Evolutionary conservation across 2,888 invertebrate genomes (phyloP).

Genomic region (Endomychus coccineus): DNA sequence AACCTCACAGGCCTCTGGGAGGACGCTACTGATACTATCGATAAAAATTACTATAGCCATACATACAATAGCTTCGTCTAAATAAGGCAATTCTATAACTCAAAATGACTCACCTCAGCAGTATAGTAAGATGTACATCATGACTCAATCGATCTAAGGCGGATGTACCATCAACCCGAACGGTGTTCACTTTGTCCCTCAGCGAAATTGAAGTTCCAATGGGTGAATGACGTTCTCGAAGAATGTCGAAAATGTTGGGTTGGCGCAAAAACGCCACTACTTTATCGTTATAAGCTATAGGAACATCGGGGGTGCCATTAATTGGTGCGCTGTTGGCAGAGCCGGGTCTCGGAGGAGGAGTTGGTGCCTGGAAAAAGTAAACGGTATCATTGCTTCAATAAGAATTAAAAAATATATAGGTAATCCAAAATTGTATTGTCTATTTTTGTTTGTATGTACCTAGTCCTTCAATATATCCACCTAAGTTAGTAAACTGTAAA

Average conservation of each 20-base stretch:
- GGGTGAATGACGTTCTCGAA: constrained; percentile 73
- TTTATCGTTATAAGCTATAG: constrained; percentile 91
- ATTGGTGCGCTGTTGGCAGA: constrained; percentile 37
- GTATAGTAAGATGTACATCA: constrained; percentile 87
- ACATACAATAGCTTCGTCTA: too few species aligned
- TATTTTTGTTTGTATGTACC: too few species aligned
- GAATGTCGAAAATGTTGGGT: constrained; percentile 86
- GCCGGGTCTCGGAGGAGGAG: constrained; percentile 67
- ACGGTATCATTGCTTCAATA: constrained; percentile 1
- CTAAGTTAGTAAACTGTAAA: too few species aligned
- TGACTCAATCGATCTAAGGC: constrained; percentile 82
- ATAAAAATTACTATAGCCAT: too few species aligned
- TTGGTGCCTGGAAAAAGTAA: constrained; percentile 53
- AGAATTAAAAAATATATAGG: too few species aligned
- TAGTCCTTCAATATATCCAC: too few species aligned
- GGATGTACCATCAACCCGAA: constrained; percentile 80
- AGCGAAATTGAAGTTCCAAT: constrained; percentile 64
- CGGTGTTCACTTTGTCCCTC: constrained; percentile 79
- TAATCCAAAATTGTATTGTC: too few species aligned
- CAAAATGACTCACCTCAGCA: constrained; percentile 67
- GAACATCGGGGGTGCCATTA: constrained; percentile 56
- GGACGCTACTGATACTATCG: too few species aligned
- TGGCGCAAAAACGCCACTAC: constrained; percentile 94
- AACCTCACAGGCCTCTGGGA: too few species aligned
- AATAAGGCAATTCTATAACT: too few species aligned